Conservation (phyloP, 1,140 invertebrate genomes). For the Stratiolaelaps scimitus region DNA sequence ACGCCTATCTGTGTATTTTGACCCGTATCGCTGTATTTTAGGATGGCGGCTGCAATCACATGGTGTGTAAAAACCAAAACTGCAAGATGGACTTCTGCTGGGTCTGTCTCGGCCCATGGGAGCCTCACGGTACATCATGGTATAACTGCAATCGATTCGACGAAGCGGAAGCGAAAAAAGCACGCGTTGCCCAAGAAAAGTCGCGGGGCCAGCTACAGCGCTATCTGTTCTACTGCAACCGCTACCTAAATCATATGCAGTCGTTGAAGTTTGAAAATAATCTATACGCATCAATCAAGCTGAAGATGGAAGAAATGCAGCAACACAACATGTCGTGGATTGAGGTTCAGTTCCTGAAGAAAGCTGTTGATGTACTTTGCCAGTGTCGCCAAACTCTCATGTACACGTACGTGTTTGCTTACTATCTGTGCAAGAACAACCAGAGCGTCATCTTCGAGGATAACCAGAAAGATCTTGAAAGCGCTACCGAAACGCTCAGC, state of each 20-base stretch:
- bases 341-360: constrained; percentile 71
- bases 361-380: constrained; percentile 93
- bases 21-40: neutral
- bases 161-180: constrained; percentile 89
- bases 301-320: constrained; percentile 99
- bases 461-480: constrained; percentile 95
- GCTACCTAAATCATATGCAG: constrained; percentile 99
- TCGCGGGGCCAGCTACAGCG: constrained; percentile 78
- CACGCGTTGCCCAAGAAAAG: constrained; percentile 85
- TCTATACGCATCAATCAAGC: constrained; percentile 77
- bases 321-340: constrained; percentile 99
- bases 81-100: constrained; percentile 98
- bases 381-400: constrained; percentile 93
- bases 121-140: constrained; percentile 95
- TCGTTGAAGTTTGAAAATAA: constrained; percentile 96
- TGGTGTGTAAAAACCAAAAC: constrained; percentile 97
- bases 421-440: constrained; percentile 94
- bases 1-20: no score
- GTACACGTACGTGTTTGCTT: constrained; percentile 99
- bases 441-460: constrained; percentile 98
- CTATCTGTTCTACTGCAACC: constrained; percentile 96
- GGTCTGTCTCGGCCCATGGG: constrained; percentile 97
- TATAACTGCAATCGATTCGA: constrained; percentile 53
- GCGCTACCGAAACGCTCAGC: constrained; percentile 86
- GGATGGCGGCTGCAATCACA: constrained; percentile 98